These are phyloP conservation scores for Lasiurus cinereus DNA, from an alignment of 2,113 vertebrate genomes.

Conservation along the genomic window DNA sequence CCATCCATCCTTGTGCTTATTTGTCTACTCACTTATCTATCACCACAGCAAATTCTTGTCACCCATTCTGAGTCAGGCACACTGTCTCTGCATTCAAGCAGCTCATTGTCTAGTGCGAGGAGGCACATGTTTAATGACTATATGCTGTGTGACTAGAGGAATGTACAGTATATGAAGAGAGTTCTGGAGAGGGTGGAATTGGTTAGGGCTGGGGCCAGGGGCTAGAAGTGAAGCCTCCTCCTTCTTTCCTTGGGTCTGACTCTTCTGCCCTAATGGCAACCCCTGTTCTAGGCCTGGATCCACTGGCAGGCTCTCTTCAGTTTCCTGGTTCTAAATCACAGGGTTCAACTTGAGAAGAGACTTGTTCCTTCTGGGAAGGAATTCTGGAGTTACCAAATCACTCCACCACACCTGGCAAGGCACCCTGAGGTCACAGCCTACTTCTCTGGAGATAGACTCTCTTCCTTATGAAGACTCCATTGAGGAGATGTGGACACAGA, in stretches of 20 bases:
- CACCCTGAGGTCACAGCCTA: neutral
- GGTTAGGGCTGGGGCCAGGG: neutral
- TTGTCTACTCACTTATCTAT: neutral
- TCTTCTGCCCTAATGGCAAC: neutral
- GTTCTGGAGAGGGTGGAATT: slow-evolving; percentile 34
- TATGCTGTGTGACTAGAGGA: neutral
- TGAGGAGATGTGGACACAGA: neutral
- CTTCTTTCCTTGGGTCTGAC: slow-evolving; percentile 16
- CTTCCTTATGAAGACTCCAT: neutral
- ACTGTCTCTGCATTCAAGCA: neutral
- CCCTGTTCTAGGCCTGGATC: neutral
- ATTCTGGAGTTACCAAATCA: slow-evolving; percentile 38
- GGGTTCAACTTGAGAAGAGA: slow-evolving; percentile 43
- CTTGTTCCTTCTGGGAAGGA: slow-evolving; percentile 58
- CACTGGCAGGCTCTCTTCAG: neutral
- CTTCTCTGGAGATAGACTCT: neutral
- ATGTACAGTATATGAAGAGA: slow-evolving; percentile 66
- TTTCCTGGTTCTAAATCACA: slow-evolving; percentile 60
- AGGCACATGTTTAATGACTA: slow-evolving; percentile 28
- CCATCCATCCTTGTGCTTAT: neutral
- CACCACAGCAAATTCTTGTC: neutral
- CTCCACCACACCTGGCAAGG: neutral
- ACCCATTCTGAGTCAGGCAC: slow-evolving; percentile 55
- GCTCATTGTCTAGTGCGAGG: slow-evolving; percentile 38
- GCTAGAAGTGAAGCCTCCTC: slow-evolving; percentile 2